A percentile compares a stretch with the other conserved stretches of the same genome.
Conservation (phyloP, 2,113 vertebrate genomes). For the Clinocottus analis region DNA sequence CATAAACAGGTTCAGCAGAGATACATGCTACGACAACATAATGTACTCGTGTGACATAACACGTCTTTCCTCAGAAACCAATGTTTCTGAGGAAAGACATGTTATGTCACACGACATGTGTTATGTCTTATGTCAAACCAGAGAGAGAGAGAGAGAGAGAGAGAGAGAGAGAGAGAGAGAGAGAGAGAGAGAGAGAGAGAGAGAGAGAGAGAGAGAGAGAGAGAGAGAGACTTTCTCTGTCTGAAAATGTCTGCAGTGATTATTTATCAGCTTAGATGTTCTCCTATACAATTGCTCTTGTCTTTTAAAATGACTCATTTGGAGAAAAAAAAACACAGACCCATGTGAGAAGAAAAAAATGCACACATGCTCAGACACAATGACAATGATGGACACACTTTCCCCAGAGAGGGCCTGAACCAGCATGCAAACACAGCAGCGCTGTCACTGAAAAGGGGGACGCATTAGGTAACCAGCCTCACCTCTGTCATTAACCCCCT, state of each 20-base stretch:
- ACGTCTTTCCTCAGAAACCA: too few relatives aligned
- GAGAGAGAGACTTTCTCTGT: neutral
- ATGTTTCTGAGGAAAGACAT: too few relatives aligned
- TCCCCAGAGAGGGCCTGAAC: neutral
- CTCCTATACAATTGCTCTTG: neutral
- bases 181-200: neutral
- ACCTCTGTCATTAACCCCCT: constrained; percentile 22
- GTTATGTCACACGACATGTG: too few relatives aligned
- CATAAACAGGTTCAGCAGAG: too few relatives aligned
- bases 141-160: too few relatives aligned
- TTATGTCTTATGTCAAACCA: too few relatives aligned
- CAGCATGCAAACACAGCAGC: neutral
- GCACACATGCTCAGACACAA: constrained; percentile 12
- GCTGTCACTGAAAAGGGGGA: constrained; percentile 8
- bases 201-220: neutral
- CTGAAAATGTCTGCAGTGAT: neutral
- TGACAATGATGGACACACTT: constrained; percentile 5
- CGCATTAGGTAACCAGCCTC: constrained; percentile 10
- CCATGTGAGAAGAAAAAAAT: constrained; percentile 24
- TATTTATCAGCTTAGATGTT: constrained; percentile 14
- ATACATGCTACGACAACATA: too few relatives aligned
- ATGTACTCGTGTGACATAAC: too few relatives aligned
- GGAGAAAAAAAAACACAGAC: constrained; percentile 41
- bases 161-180: too few relatives aligned
- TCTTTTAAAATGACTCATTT: constrained; percentile 48